phyloP scores from a whole-genome alignment of 1,140 invertebrate genomes.

The Heliconius melpomene region DNA sequence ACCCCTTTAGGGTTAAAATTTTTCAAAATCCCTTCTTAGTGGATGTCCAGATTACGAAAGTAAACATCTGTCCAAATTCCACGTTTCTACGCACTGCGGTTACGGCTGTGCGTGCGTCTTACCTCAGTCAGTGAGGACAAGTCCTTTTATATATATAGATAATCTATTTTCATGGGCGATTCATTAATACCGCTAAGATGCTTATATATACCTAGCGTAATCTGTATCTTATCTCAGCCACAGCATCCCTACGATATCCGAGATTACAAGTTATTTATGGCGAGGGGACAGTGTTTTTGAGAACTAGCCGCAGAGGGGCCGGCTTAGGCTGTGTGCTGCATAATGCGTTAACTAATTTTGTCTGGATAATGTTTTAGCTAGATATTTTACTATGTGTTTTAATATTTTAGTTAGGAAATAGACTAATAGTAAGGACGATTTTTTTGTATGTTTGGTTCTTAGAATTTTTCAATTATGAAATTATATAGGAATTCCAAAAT shows the following conservation, averaged over 20 bases:
- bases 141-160: too few species aligned
- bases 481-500: too few species aligned
- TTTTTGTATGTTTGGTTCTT: too few species aligned
- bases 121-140: too few species aligned
- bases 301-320: not conserved
- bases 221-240: constrained; percentile 22
- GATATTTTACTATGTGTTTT: not conserved
- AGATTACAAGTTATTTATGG: constrained; percentile 37
- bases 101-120: too few species aligned
- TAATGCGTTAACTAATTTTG: not conserved
- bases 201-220: constrained; percentile 11
- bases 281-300: constrained; percentile 34
- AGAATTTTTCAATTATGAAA: too few species aligned
- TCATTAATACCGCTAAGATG: constrained; percentile 8
- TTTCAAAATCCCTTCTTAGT: too few species aligned
- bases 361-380: not conserved
- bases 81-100: too few species aligned
- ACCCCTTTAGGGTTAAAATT: too few species aligned
- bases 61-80: too few species aligned
- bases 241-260: constrained; percentile 28
- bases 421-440: too few species aligned
- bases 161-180: not conserved
- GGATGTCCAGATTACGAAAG: too few species aligned
- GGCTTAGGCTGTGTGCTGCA: not conserved
- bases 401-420: not conserved